Evolutionary conservation across 2,113 vertebrate species (phyloP).

Genomic region (Dermatemys mawii): DNA sequence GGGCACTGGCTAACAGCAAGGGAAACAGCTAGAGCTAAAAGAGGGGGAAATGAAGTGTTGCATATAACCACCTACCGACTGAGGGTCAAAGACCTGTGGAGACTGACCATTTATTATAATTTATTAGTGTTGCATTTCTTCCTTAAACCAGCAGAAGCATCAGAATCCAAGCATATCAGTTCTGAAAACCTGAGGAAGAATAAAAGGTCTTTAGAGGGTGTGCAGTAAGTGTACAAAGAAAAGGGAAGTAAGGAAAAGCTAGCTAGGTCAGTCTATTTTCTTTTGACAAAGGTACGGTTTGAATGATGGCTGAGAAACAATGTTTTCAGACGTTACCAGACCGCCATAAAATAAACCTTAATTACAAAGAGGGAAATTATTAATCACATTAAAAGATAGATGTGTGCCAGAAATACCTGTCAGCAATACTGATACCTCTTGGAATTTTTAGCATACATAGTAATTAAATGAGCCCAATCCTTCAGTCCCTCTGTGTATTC

Average conservation of each 20-base stretch:
- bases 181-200: slow-evolving; percentile 61
- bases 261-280: background rate
- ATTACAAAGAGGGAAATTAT: background rate
- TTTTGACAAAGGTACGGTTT: background rate
- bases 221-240: background rate
- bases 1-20: slow-evolving; percentile 72
- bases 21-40: slow-evolving; percentile 70
- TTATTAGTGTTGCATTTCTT: slow-evolving; percentile 81
- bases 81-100: slow-evolving; percentile 79
- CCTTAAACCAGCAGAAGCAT: slow-evolving; percentile 77
- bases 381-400: background rate
- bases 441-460: background rate
- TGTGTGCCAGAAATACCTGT: background rate
- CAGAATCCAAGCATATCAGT: slow-evolving; percentile 69
- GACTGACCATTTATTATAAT: slow-evolving; percentile 82
- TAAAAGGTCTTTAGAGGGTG: slow-evolving; percentile 40
- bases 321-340: background rate
- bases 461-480: background rate
- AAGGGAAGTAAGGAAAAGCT: slow-evolving; percentile 15
- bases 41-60: slow-evolving; percentile 75
- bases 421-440: background rate
- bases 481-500: background rate
- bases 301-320: background rate
- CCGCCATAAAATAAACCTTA: background rate
- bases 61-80: slow-evolving; percentile 73